phyloP scores from a whole-genome alignment of 2,888 invertebrate species.

The Catocala sponsa region DNA sequence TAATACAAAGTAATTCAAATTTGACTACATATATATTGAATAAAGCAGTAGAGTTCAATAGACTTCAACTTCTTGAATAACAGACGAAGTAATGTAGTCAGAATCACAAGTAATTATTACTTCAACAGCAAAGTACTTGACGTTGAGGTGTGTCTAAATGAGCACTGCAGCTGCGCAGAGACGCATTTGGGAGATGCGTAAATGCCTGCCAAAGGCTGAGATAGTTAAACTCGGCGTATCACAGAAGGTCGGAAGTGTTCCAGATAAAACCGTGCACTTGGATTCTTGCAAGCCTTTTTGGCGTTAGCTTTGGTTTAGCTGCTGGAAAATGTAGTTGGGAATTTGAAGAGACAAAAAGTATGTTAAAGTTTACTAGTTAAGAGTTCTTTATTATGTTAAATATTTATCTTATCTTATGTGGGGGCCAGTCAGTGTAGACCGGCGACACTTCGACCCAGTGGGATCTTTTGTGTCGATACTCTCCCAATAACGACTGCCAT shows the following conservation, averaged over 20 bases:
- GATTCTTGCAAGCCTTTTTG: constrained; percentile 1
- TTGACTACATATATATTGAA: no score
- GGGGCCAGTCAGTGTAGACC: no score
- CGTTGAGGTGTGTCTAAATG: constrained; percentile 45
- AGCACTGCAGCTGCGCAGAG: constrained; percentile 38
- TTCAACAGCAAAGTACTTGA: constrained; percentile 49
- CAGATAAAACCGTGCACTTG: neutral
- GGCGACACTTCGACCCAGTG: no score
- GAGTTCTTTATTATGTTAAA: no score
- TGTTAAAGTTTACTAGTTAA: no score
- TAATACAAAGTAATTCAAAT: no score
- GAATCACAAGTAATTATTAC: constrained; percentile 57
- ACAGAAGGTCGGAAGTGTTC: neutral
- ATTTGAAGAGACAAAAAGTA: neutral
- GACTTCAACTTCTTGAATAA: no score
- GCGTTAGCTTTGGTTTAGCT: neutral
- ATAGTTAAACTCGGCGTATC: neutral
- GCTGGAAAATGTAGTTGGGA: neutral
- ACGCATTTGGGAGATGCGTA: constrained; percentile 16
- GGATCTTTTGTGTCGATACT: no score
- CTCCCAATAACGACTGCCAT: no score
- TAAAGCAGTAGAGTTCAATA: no score
- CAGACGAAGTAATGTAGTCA: neutral
- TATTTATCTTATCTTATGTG: no score
- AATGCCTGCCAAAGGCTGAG: constrained; percentile 16